A percentile compares a stretch with the other conserved stretches of the same genome.
Evolutionary conservation across 2,113 vertebrate species (phyloP).

Genomic region (Upupa epops): DNA sequence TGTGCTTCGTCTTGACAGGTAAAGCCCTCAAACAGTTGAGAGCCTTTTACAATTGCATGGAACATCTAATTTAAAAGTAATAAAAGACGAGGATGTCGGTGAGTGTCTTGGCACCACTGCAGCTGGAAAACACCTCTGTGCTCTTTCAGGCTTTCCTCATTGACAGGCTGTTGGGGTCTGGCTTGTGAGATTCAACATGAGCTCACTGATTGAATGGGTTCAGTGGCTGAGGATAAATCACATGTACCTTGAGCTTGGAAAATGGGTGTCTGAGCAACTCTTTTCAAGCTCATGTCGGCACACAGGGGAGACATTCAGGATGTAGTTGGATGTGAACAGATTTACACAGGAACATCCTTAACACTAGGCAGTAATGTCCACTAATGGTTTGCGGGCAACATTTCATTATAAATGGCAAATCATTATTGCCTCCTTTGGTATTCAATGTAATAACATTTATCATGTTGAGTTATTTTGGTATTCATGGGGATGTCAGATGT

Average conservation of each 20-base stretch:
- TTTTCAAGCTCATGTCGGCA: not conserved
- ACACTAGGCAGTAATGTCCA: not conserved
- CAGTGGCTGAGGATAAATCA: not conserved
- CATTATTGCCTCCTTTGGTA: constrained; percentile 50
- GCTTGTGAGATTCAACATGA: not conserved
- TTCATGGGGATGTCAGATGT: constrained; percentile 60
- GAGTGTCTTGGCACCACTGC: not conserved
- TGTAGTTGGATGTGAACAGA: not conserved
- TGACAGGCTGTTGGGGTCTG: not conserved
- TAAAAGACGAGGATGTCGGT: not conserved
- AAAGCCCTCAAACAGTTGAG: not conserved
- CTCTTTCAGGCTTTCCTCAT: not conserved
- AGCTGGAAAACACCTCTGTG: not conserved
- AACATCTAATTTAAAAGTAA: not conserved
- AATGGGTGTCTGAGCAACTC: not conserved
- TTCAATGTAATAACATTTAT: constrained; percentile 59
- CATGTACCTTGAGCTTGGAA: not conserved
- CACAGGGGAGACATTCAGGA: not conserved
- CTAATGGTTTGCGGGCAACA: constrained; percentile 23
- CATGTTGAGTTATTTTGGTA: constrained; percentile 62
- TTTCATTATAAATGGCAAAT: constrained; percentile 59
- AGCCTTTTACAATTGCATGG: not conserved
- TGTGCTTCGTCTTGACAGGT: accelerated
- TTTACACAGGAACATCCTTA: constrained; percentile 29
- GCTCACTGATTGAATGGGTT: not conserved